A percentile compares a stretch with the other conserved stretches of the same genome.
Conservation (phyloP, 2,888 invertebrate genomes). For the Eutolmus rufibarbis region DNA sequence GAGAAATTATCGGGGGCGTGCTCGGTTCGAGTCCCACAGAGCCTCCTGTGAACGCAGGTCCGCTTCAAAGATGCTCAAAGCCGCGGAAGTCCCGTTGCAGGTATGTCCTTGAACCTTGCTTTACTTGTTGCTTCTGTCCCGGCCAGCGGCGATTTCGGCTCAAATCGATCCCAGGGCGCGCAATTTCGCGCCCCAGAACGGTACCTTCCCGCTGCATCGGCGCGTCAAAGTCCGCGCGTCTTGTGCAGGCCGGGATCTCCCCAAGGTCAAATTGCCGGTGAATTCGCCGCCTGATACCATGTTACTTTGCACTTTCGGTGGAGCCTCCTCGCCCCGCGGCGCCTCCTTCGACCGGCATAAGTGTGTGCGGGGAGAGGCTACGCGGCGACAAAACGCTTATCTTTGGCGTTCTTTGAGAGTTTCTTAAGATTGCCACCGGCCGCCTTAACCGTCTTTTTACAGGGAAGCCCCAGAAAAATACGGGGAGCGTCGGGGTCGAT, state of each 20-base stretch:
- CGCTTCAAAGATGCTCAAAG: neutral
- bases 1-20: neutral
- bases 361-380: neutral
- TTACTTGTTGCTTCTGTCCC: neutral
- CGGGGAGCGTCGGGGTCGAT: neutral
- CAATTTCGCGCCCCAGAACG: neutral
- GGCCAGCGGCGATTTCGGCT: neutral
- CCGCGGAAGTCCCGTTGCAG: neutral
- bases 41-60: neutral
- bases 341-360: neutral
- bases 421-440: neutral
- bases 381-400: neutral
- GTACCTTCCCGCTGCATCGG: neutral
- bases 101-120: neutral
- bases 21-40: neutral
- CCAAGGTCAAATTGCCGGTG: slow-evolving; percentile 15
- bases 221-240: neutral
- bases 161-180: neutral
- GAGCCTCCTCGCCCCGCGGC: neutral
- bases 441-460: neutral
- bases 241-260: neutral
- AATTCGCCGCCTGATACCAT: neutral
- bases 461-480: neutral
- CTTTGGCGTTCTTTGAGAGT: neutral
- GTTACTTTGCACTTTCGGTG: neutral